Evolutionary conservation across 2,888 invertebrate species (phyloP).

Genomic region (Ichneumon xanthorius): DNA sequence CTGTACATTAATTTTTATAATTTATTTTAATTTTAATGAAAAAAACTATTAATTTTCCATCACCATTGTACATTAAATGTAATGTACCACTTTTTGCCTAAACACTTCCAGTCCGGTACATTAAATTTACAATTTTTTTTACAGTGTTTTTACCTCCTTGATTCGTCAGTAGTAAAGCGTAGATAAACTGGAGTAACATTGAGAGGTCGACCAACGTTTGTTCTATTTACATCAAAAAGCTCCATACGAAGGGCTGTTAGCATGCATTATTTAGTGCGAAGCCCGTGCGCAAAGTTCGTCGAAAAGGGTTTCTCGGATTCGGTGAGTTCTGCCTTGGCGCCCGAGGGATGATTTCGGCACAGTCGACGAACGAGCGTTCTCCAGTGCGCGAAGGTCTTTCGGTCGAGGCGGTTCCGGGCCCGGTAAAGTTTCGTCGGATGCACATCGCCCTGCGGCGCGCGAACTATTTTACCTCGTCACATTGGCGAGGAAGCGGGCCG

Average conservation of each 20-base stretch:
- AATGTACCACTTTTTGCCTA: too few species aligned
- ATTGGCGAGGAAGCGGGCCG: neutral
- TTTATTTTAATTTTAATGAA: too few species aligned
- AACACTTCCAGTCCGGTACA: too few species aligned
- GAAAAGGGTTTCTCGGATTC: conserved; percentile 11
- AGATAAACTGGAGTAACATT: too few species aligned
- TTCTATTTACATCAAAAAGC: too few species aligned
- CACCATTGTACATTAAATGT: too few species aligned
- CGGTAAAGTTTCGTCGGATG: conserved; percentile 26
- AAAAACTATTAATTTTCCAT: too few species aligned
- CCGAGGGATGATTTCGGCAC: conserved; percentile 11
- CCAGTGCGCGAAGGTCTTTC: neutral
- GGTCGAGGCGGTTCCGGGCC: conserved; percentile 5
- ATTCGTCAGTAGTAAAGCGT: too few species aligned
- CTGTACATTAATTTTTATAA: too few species aligned
- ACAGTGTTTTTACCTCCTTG: too few species aligned
- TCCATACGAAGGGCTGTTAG: neutral
- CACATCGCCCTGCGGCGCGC: conserved; percentile 20
- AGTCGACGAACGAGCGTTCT: conserved; percentile 2
- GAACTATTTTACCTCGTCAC: conserved; percentile 14
- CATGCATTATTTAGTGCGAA: neutral
- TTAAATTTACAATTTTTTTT: too few species aligned
- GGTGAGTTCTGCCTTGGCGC: conserved; percentile 5
- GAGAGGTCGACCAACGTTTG: too few species aligned
- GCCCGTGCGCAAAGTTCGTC: neutral